These are phyloP conservation scores for Bucorvus abyssinicus DNA, from an alignment of 2,797 vertebrate species.

Conservation along the genomic window DNA sequence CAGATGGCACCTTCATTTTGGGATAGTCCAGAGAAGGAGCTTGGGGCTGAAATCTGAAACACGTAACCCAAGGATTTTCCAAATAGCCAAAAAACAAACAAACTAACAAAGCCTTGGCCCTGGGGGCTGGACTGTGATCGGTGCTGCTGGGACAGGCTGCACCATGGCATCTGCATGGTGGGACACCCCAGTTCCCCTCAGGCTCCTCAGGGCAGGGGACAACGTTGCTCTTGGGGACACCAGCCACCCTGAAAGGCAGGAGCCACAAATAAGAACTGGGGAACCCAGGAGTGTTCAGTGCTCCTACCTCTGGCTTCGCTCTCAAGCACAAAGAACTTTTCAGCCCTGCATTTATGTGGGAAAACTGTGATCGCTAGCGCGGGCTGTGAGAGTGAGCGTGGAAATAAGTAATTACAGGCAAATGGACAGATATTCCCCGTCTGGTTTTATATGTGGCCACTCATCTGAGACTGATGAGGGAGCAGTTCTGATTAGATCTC, in stretches of 20 bases:
- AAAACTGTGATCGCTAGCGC: not conserved
- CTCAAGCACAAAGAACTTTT: not conserved
- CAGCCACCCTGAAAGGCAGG: not conserved
- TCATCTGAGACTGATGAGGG: conserved; percentile 62
- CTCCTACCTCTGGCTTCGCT: not conserved
- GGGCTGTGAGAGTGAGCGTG: not conserved
- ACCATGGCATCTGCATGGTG: not conserved
- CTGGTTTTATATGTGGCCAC: conserved; percentile 39
- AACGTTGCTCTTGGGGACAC: not conserved
- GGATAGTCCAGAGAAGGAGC: not conserved
- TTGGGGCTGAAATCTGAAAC: not conserved
- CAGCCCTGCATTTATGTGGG: accelerated
- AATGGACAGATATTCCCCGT: conserved; percentile 8
- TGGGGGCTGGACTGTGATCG: accelerated
- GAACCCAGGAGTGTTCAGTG: not conserved
- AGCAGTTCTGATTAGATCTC: conserved; percentile 35
- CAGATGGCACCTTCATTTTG: not conserved
- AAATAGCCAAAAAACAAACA: not conserved
- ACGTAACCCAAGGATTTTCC: not conserved
- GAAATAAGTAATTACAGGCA: conserved; percentile 40
- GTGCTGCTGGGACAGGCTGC: not conserved
- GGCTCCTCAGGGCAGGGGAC: not conserved
- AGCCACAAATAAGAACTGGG: accelerated
- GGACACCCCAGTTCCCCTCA: not conserved
- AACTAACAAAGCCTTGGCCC: not conserved